Percentiles rank a stretch among this genome's conserved stretches.
These are phyloP conservation scores for Adelosebastes latens DNA, from an alignment of 2,797 vertebrate genomes.

Conservation along the genomic window DNA sequence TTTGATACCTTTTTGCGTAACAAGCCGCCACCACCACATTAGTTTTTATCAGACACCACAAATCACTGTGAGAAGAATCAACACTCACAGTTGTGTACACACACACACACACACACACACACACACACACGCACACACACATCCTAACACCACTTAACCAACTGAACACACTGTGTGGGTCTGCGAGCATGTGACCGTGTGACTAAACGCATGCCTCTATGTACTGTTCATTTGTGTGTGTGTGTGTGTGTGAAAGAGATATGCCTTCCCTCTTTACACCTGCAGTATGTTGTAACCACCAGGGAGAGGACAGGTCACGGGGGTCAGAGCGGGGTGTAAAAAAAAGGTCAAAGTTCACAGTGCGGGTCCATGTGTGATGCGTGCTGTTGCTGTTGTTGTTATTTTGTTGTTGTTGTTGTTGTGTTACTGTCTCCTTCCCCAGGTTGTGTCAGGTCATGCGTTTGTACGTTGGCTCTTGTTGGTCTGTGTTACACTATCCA, in stretches of 20 bases:
- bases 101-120: not conserved
- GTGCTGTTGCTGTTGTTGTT: slow-evolving; percentile 55
- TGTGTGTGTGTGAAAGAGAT: slow-evolving; percentile 14
- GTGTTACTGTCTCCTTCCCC: slow-evolving; percentile 77
- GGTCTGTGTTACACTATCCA: slow-evolving; percentile 76
- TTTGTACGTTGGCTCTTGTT: slow-evolving; percentile 79
- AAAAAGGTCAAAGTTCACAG: slow-evolving; percentile 28
- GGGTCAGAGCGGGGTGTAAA: not conserved
- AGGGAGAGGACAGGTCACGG: not conserved
- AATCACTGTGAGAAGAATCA: no score
- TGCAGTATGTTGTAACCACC: slow-evolving; percentile 24
- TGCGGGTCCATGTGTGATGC: slow-evolving; percentile 32
- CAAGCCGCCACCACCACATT: no score
- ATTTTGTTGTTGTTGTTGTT: slow-evolving; percentile 61
- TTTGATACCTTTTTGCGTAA: no score
- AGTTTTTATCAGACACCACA: no score
- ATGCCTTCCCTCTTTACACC: slow-evolving; percentile 20
- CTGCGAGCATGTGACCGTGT: slow-evolving; percentile 4
- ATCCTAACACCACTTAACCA: not conserved
- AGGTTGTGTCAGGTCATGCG: slow-evolving; percentile 81
- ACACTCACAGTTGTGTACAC: no score
- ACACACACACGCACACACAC: not conserved
- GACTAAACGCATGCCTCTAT: slow-evolving; percentile 11
- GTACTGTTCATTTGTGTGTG: not conserved
- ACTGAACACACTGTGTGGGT: not conserved